Evolutionary conservation across 1,140 invertebrate genomes (phyloP).

Genomic region (Listronotus bonariensis): DNA sequence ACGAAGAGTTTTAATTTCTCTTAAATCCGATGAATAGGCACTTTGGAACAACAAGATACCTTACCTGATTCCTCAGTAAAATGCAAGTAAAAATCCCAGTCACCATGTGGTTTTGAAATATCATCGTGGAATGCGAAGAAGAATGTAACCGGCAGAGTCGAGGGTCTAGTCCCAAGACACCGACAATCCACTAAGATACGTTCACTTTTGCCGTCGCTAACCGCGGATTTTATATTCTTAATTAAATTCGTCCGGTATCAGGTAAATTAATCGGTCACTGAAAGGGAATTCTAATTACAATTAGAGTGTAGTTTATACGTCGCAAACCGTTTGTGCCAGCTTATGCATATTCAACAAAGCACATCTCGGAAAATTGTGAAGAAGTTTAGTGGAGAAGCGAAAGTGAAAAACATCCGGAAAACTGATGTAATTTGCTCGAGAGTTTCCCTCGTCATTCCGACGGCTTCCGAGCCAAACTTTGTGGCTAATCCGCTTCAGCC

Average conservation of each 20-base stretch:
- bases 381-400: constrained; percentile 15
- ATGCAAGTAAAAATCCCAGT: constrained; percentile 41
- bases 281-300: constrained; percentile 25
- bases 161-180: constrained; percentile 19
- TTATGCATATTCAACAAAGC: constrained; percentile 25
- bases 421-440: constrained; percentile 30
- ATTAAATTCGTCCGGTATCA: constrained; percentile 35
- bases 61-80: constrained; percentile 47
- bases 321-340: too few relatives aligned
- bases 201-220: constrained; percentile 22
- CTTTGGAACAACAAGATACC: constrained; percentile 48
- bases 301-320: constrained; percentile 14
- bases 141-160: constrained; percentile 28
- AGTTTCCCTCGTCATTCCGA: constrained; percentile 24
- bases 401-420: constrained; percentile 32
- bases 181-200: constrained; percentile 8
- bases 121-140: constrained; percentile 46
- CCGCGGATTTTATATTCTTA: constrained; percentile 22
- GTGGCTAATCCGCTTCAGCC: constrained; percentile 9
- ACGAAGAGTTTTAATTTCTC: constrained; percentile 49
- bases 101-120: constrained; percentile 47
- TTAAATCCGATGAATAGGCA: constrained; percentile 54
- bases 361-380: too few relatives aligned
- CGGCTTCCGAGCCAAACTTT: constrained; percentile 24
- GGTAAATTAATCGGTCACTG: constrained; percentile 26